phyloP scores from a whole-genome alignment of 2,113 vertebrate species.

The Verasper variegatus region DNA sequence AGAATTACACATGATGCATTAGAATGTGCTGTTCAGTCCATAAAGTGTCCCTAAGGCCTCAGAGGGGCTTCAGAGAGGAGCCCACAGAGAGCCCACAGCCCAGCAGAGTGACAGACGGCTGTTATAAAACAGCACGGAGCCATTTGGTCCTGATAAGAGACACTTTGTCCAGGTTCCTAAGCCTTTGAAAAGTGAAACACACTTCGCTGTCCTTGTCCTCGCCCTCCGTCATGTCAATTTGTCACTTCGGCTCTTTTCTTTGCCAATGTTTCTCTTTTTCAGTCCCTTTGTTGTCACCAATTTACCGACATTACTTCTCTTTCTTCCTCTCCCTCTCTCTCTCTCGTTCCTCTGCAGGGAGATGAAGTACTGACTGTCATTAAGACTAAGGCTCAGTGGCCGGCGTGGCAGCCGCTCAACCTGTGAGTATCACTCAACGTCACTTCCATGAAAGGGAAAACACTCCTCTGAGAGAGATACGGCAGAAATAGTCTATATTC shows the following conservation, averaged over 20 bases:
- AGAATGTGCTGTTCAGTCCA: slow-evolving; percentile 3
- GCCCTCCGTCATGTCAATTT: slow-evolving; percentile 43
- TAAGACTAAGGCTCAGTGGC: slow-evolving; percentile 99
- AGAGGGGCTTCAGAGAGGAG: not conserved
- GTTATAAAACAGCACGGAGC: slow-evolving; percentile 36
- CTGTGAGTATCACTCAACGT: slow-evolving; percentile 87
- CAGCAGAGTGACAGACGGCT: slow-evolving; percentile 30
- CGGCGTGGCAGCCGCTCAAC: slow-evolving; percentile 97
- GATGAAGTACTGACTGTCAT: slow-evolving; percentile 97
- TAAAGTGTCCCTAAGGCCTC: slow-evolving; percentile 23
- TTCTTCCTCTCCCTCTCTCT: slow-evolving; percentile 2
- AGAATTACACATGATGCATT: slow-evolving; percentile 21
- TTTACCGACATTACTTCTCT: slow-evolving; percentile 25
- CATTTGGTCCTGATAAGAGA: slow-evolving; percentile 47
- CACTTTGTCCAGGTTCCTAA: slow-evolving; percentile 49
- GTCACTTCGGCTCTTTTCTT: slow-evolving; percentile 42
- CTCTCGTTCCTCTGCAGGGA: slow-evolving; percentile 81
- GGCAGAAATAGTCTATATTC: too few relatives aligned
- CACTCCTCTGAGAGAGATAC: not conserved
- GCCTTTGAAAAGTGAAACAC: slow-evolving; percentile 34
- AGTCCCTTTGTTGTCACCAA: slow-evolving; percentile 30
- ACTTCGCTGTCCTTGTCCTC: slow-evolving; percentile 45
- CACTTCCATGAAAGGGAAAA: slow-evolving; percentile 4
- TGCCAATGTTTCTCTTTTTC: slow-evolving; percentile 38
- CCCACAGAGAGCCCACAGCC: not conserved